These are phyloP conservation scores for Lepus europaeus DNA, from an alignment of 2,113 vertebrate species.

Conservation along the genomic window DNA sequence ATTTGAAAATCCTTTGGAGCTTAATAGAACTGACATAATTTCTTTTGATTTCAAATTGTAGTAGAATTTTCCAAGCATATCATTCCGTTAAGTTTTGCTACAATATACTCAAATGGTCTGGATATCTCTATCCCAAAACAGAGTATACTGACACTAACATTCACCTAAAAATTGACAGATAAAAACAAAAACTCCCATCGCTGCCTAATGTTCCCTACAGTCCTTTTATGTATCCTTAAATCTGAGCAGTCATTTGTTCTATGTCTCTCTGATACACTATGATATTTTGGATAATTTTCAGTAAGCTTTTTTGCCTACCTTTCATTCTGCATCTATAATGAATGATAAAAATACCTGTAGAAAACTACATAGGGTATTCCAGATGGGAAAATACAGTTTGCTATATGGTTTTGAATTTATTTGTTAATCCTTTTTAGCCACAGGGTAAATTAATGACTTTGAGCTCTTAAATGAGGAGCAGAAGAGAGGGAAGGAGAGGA, in stretches of 20 bases:
- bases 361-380: neutral
- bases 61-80: neutral
- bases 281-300: neutral
- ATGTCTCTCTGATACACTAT: neutral
- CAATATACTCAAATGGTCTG: neutral
- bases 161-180: neutral
- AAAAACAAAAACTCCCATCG: too few species aligned
- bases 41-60: neutral
- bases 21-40: neutral
- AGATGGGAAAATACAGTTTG: neutral
- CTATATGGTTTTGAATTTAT: neutral
- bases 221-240: neutral
- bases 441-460: neutral
- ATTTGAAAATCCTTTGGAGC: neutral
- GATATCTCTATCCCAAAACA: neutral
- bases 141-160: neutral
- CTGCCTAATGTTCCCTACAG: neutral
- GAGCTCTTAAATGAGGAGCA: neutral
- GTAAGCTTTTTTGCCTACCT: neutral
- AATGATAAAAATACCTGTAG: neutral
- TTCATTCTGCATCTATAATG: neutral
- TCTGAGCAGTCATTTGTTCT: neutral
- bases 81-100: neutral
- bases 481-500: accelerated
- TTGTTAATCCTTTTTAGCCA: neutral